Conservation (phyloP, 2,888 invertebrate genomes). For the Ormyrus rosae region DNA sequence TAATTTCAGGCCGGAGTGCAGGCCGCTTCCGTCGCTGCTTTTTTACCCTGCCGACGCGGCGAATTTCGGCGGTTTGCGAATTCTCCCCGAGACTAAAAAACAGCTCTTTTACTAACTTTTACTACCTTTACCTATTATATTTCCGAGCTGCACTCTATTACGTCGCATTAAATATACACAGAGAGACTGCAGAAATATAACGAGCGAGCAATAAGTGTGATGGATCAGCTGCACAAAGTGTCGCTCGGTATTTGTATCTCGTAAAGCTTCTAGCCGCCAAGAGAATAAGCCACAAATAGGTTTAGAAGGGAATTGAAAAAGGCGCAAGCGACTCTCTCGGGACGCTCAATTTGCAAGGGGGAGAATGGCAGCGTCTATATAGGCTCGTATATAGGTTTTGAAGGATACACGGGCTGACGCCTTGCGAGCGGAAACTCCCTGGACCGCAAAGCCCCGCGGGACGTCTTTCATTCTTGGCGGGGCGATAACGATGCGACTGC, state of each 20-base stretch:
- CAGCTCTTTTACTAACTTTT: too few species aligned
- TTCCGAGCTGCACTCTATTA: too few species aligned
- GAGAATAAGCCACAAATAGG: neutral
- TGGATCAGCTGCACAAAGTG: too few species aligned
- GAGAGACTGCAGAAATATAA: too few species aligned
- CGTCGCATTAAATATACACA: too few species aligned
- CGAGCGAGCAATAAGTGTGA: too few species aligned
- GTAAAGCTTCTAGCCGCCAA: too few species aligned
- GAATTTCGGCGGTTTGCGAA: too few species aligned
- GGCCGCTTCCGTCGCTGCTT: too few species aligned
- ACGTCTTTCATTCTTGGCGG: conserved; percentile 24
- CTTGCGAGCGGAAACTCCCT: conserved; percentile 17
- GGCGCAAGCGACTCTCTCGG: conserved; percentile 20
- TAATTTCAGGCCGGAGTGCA: conserved; percentile 29
- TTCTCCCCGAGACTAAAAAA: too few species aligned
- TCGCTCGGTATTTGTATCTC: conserved; percentile 9
- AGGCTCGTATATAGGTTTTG: conserved; percentile 12
- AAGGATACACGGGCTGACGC: conserved; percentile 43
- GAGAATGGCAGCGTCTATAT: neutral
- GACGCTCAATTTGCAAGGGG: conserved; percentile 39
- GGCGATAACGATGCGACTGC: conserved; percentile 18
- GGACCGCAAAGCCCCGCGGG: conserved; percentile 51
- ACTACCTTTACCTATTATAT: too few species aligned
- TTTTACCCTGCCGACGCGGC: too few species aligned
- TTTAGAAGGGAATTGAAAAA: conserved; percentile 34